Evolutionary conservation across 2,888 invertebrate species (phyloP).

Genomic region (Notocelia uddmanniana): DNA sequence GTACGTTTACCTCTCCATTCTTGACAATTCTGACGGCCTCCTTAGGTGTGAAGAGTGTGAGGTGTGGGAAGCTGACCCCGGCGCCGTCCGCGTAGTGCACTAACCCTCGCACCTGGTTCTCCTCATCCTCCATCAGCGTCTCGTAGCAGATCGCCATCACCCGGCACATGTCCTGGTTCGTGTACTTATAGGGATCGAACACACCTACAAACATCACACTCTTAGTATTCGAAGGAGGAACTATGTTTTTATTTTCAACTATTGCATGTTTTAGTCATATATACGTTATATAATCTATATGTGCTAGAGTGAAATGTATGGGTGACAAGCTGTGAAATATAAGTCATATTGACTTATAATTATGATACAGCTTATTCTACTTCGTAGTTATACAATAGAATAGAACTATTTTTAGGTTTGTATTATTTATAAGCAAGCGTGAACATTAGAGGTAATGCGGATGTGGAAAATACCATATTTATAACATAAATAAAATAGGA

Average conservation of each 20-base stretch:
- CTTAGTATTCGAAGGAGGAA: not conserved
- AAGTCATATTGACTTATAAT: constrained; percentile 10
- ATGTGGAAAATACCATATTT: not conserved
- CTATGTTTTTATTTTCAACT: not conserved
- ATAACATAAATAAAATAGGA: not conserved
- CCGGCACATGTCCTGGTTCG: constrained; percentile 91
- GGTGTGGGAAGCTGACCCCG: constrained; percentile 90
- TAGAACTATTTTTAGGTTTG: not conserved
- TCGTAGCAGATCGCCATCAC: constrained; percentile 92
- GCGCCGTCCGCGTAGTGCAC: constrained; percentile 92
- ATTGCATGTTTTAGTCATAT: constrained; percentile 23
- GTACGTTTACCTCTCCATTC: constrained; percentile 89
- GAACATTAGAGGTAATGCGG: not conserved
- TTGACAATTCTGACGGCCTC: constrained; percentile 93
- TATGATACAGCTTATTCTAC: not conserved
- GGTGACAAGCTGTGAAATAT: constrained; percentile 7
- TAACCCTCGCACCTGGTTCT: constrained; percentile 91
- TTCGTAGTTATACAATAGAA: not conserved
- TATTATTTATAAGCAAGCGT: not conserved
- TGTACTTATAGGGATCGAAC: constrained; percentile 91
- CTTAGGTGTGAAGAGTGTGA: constrained; percentile 91
- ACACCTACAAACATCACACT: constrained; percentile 82
- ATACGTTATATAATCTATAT: constrained; percentile 2
- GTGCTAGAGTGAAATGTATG: constrained; percentile 16
- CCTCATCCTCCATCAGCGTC: constrained; percentile 92